phyloP scores from a whole-genome alignment of 2,113 vertebrate species.

The Aldabrachelys gigantea region DNA sequence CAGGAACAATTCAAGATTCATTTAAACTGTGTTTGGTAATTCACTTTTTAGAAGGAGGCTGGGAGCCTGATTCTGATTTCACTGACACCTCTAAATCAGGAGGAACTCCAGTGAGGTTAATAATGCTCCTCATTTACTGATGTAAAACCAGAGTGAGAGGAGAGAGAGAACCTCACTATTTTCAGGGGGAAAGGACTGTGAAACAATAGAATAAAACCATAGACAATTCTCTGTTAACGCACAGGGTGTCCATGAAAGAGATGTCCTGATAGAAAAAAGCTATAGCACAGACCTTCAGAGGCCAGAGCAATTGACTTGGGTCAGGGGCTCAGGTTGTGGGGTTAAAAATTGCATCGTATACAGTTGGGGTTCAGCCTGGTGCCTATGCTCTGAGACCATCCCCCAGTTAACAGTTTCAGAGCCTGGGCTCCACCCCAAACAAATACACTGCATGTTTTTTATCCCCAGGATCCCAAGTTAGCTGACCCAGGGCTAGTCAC shows the following conservation, averaged over 20 bases:
- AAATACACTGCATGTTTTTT: too few relatives aligned
- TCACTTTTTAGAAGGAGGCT: conserved; percentile 61
- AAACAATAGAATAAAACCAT: rapidly evolving
- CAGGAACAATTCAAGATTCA: conserved; percentile 44
- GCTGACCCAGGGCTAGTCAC: too few relatives aligned
- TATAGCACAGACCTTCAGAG: not conserved
- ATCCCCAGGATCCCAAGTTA: too few relatives aligned
- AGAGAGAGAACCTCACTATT: conserved; percentile 28
- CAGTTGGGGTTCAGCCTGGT: not conserved
- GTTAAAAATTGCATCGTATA: not conserved
- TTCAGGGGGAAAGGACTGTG: not conserved
- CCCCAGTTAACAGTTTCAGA: too few relatives aligned
- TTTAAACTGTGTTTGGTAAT: conserved; percentile 68
- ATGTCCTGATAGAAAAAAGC: not conserved
- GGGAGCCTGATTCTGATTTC: conserved; percentile 44
- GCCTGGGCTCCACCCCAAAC: too few relatives aligned
- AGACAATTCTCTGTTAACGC: rapidly evolving
- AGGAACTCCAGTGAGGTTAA: conserved; percentile 56
- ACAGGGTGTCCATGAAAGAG: not conserved
- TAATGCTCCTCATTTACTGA: conserved; percentile 55
- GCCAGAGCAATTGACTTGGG: not conserved
- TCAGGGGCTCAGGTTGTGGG: not conserved
- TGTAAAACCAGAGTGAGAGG: not conserved
- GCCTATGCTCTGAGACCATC: too few relatives aligned
- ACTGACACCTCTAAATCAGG: conserved; percentile 65